Evolutionary conservation across 23 tunicate species (phyloP), one percentile per base, ranked within the genome.

Genomic region (Styela plicata): DNA sequence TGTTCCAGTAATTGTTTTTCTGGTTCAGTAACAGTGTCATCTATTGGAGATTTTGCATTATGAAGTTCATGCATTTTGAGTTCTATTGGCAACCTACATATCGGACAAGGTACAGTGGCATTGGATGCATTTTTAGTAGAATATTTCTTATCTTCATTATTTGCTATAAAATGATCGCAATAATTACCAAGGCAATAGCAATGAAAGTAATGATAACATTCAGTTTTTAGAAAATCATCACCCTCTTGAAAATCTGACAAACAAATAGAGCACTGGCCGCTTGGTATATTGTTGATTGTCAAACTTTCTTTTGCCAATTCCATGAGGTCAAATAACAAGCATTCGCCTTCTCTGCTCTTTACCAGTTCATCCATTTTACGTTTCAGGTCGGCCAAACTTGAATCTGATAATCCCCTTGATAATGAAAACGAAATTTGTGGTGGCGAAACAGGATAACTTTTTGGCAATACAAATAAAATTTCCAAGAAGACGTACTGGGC

Each of bases 381-480:
- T 53, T 37, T 74, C 24, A 88, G 63, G 2, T 78, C 64, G 22
- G 26, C 32, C 1, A 88, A 66, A 1, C 64, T 82, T 3, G 78
- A 79, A 57, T 88, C 93, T 23, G 93, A 88, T 22, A 88, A 57
- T 36, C 93, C 93, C 22, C 93, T 74, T 32, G 93, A 88, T 34
- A 74, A 20, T 57, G 70, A 17, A 24, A 88, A 33, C 31, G 33
- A 30, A 2, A 88, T 71, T 22, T 79, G 52, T 0, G 86, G 71
- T 13, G 84, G 83, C 16, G 32, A 13, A 20, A 20, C 28, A 22
- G 84, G 87, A 83, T 78, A 83, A 74, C 63, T 19, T 28, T 83
- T 13, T 0, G 82, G 66, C 27, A 88, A 29, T n/a, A 34, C 53
- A n/a, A 88, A 76, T 57, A 36, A 30, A 17, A 83, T 61, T 33